Percentiles rank a stretch among this genome's conserved stretches.
phyloP scores from a whole-genome alignment of 2,113 vertebrate species.

The Marmota monax region DNA sequence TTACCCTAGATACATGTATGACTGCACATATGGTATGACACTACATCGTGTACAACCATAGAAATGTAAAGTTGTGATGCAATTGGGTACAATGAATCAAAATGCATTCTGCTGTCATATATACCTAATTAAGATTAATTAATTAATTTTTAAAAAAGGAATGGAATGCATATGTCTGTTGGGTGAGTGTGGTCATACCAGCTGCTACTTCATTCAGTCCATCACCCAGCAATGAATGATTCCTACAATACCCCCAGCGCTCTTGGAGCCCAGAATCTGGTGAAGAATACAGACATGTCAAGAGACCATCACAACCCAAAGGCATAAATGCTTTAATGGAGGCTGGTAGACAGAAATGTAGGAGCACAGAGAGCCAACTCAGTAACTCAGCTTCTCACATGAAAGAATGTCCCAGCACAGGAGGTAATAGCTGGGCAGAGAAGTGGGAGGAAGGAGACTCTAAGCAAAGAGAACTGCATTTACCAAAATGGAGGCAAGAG shows the following conservation, averaged over 20 bases:
- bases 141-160: too few relatives aligned
- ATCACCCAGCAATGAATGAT: neutral
- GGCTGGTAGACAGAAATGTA: too few relatives aligned
- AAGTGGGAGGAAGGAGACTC: neutral
- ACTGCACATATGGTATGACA: too few relatives aligned
- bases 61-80: too few relatives aligned
- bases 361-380: neutral
- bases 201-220: neutral
- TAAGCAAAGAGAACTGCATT: neutral
- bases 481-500: neutral
- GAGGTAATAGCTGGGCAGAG: neutral
- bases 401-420: neutral
- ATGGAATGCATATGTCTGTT: neutral
- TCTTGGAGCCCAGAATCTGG: neutral
- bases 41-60: too few relatives aligned
- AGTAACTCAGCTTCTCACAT: neutral
- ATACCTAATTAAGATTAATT: too few relatives aligned
- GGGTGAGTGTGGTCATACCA: neutral
- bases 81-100: too few relatives aligned
- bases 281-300: accelerated
- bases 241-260: neutral
- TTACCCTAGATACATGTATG: too few relatives aligned
- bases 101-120: too few relatives aligned
- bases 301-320: neutral
- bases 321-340: neutral